Base-by-base conservation (phyloP, 2,888 invertebrate genomes). In the Temnothorax rugatulus region DNA sequence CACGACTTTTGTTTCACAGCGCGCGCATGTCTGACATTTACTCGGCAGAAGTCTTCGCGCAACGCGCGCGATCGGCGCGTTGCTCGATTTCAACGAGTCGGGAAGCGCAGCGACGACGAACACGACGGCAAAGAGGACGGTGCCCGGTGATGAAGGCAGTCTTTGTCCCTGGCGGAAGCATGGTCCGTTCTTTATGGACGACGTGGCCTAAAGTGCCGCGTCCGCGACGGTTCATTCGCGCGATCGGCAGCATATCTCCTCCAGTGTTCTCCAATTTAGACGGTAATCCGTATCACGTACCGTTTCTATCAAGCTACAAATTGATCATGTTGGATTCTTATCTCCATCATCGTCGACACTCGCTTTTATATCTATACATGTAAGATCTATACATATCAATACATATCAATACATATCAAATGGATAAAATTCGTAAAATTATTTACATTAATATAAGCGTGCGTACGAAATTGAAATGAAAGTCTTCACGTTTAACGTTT, bases 111-210 rank as follows among this genome's bases (percentile, higher is more conserved):
- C 75, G 81, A 68, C 81, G 59, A 83, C 81, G 59, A 83, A 50
- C 82, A 83, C 63, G 85, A 82, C 57, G 84, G 84, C 73, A 74
- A 82, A 79, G 89, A 82, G 82, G 64, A 83, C 79, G 88, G 83
- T 76, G 75, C 73, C 66, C 87, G 87, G 87, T 66, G 59, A 94
- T 94, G 93, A 94, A 94, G 92, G 94, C 91, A 82, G 92, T 85
- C 94, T 94, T 94, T 94, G 94, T 94, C 88, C 90, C 88, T 90
- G 90, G 91, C 94, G 94, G 94, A 94, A 94, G 93, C 92, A 93
- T 94, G 93, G 90, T 91, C 93, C 91, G 93, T 85, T 94, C 93
- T 90, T 93, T 92, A 93, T 92, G 87, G 85, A 84, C 86, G 89
- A 87, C 86, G 88, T 87, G 81, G 82, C 86, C 87, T 87, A 88